Conservation (phyloP, 2,888 invertebrate genomes). For the Orgyia antiqua region DNA sequence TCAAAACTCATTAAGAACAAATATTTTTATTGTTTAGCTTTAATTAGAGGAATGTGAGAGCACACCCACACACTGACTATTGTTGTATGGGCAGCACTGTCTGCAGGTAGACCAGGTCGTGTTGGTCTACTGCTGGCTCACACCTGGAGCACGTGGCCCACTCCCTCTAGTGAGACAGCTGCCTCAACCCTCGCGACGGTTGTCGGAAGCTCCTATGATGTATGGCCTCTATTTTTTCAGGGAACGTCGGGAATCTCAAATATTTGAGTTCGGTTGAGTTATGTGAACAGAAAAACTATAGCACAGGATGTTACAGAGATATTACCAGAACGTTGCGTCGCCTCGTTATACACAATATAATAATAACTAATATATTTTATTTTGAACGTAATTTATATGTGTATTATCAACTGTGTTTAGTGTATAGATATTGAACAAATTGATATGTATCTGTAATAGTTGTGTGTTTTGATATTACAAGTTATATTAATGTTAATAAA, state of each 20-base stretch:
- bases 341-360: too few species aligned
- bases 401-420: too few species aligned
- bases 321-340: not conserved
- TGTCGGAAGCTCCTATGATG: conserved; percentile 11
- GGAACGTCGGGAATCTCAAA: conserved; percentile 4
- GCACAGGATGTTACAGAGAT: not conserved
- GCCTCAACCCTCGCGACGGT: conserved; percentile 5
- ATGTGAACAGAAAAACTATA: conserved; percentile 1
- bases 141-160: too few species aligned
- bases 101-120: not conserved
- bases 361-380: too few species aligned
- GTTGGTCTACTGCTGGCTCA: not conserved
- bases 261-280: conserved; percentile 2
- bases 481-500: too few species aligned
- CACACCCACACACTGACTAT: not conserved
- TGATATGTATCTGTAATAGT: too few species aligned
- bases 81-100: conserved; percentile 6
- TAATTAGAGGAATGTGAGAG: conserved; percentile 19
- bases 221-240: conserved; percentile 6
- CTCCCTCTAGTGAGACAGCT: not conserved
- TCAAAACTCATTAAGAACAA: conserved; percentile 26
- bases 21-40: conserved; percentile 21
- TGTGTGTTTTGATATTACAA: too few species aligned
- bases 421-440: too few species aligned
- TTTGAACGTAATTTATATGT: too few species aligned